A percentile compares a stretch with the other conserved stretches of the same genome.
Evolutionary conservation across 2,113 vertebrate species (phyloP).

Genomic region (Crotalus horridus): DNA sequence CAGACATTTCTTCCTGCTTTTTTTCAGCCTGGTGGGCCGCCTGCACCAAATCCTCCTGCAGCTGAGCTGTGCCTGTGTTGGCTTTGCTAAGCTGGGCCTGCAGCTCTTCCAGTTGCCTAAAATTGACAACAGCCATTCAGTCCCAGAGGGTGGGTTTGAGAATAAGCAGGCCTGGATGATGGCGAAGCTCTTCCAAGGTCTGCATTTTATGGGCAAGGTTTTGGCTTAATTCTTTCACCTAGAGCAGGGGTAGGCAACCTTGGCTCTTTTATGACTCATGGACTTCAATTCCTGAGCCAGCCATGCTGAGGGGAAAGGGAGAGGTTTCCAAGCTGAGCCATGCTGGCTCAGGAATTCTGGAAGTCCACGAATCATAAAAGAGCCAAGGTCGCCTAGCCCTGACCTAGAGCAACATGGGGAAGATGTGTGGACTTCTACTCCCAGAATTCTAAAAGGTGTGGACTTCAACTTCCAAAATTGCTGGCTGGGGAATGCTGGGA

Average conservation of each 20-base stretch:
- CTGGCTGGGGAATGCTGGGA: neutral
- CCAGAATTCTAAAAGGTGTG: too few relatives aligned
- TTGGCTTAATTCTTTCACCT: neutral
- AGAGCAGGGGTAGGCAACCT: too few relatives aligned
- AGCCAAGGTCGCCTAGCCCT: too few relatives aligned
- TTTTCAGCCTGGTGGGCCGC: slow-evolving; percentile 74
- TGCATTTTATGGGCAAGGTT: neutral
- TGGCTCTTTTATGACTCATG: too few relatives aligned
- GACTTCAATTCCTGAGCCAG: too few relatives aligned
- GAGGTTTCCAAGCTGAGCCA: too few relatives aligned
- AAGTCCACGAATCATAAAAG: too few relatives aligned
- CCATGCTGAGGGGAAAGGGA: too few relatives aligned
- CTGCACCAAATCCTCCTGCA: slow-evolving; percentile 75
- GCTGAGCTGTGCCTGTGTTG: slow-evolving; percentile 72
- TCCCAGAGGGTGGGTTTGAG: neutral
- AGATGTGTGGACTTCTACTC: too few relatives aligned
- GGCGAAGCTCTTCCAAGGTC: neutral
- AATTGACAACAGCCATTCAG: slow-evolving; percentile 33
- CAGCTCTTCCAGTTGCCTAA: slow-evolving; percentile 85
- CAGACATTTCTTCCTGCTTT: slow-evolving; percentile 69
- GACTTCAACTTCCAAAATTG: neutral
- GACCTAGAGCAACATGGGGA: too few relatives aligned
- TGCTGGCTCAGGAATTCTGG: too few relatives aligned
- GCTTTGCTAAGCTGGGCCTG: slow-evolving; percentile 81
- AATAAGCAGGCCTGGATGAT: neutral